A percentile compares a stretch with the other conserved stretches of the same genome.
These are phyloP conservation scores for Aratinga solstitialis DNA, from an alignment of 2,797 vertebrate genomes.

Conservation along the genomic window DNA sequence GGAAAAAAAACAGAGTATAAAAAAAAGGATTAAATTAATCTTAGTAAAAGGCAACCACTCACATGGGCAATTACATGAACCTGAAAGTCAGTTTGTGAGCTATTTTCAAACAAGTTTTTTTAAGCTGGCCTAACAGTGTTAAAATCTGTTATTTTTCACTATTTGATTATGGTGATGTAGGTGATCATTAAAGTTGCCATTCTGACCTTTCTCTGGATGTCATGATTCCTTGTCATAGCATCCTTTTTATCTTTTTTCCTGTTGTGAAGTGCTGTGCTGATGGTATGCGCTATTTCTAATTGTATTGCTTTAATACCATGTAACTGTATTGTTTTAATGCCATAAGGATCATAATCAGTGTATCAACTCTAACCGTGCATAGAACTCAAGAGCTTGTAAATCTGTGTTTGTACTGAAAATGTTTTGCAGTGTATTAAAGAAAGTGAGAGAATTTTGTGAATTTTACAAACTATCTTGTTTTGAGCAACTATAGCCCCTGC, in stretches of 20 bases:
- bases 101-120: neutral
- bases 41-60: neutral
- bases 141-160: neutral
- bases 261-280: neutral
- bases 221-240: neutral
- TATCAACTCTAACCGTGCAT: neutral
- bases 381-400: neutral
- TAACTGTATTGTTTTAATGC: neutral
- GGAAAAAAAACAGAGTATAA: neutral
- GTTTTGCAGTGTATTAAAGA: neutral
- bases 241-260: neutral
- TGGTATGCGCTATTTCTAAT: neutral
- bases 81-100: neutral
- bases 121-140: neutral
- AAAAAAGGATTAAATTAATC: neutral
- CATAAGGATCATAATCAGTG: neutral
- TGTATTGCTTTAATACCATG: neutral
- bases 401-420: neutral
- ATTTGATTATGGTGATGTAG: neutral
- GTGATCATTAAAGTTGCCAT: neutral
- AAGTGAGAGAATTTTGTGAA: neutral
- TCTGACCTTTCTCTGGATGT: neutral
- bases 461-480: neutral
- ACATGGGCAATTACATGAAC: neutral
- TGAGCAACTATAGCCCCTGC: neutral